Evolutionary conservation across 2,888 invertebrate species (phyloP), one percentile per base, ranked within the genome.

Genomic region (Dyspetes luteomarginatus): DNA sequence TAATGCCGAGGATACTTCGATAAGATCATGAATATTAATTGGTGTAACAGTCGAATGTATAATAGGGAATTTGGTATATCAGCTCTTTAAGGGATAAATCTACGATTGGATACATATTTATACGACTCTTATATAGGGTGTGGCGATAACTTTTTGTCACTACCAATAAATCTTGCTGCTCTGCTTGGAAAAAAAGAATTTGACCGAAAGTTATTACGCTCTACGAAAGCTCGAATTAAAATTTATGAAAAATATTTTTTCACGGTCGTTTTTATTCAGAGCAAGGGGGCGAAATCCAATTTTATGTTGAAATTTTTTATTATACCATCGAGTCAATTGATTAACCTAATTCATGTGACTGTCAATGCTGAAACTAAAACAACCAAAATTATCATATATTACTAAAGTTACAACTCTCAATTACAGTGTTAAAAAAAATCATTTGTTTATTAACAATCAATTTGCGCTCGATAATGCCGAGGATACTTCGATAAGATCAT

Each of bases 11-110:
- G 78, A 72, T 72, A 60, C 65, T 72, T 72, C 65, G 78, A 78
- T 72, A 78, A 78, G 41, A 72, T 72, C 78, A 65, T 78, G 78
- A 78, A 78, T 78, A 78, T 72, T 72, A 78, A 78, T 72, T 48
- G 41, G 26, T 12, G 26, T 58, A 19, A 26, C 45, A 65, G 45
- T 22, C 56, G 9, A 7, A 65, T 19, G 45, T 41, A 28, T 45
- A 60, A 64, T 48, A 26, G 12, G 56, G n/a, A 64, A 22, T 28
- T 48, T 48, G 17, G 26, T 17, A 48, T 15, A 17, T 12, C 41
- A 17, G 41, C 24, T 62, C 22, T 24, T 36, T 36, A 1, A 2
- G 24, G 15, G 22, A 62, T 62, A 41, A 43, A 62, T 62, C 41
- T n/a, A 24, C 62, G 17, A 17, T 45, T 4, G 15, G 58, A 36